Percentiles rank a stretch among this genome's conserved stretches.
Evolutionary conservation across 2,797 vertebrate genomes (phyloP).

Genomic region (Graptemys geographica): DNA sequence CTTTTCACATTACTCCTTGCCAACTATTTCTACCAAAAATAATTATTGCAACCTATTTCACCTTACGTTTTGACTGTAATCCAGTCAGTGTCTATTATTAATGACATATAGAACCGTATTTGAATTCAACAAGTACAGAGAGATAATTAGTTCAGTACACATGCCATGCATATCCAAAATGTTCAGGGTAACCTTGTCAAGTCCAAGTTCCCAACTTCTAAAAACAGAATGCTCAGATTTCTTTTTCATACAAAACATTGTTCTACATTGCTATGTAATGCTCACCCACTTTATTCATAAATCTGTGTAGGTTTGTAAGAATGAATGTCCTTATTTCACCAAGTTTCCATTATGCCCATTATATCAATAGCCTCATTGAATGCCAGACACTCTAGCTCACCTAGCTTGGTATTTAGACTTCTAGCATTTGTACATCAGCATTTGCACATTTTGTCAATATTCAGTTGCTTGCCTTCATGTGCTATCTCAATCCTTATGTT

Average conservation of each 20-base stretch:
- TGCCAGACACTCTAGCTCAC: too few species aligned
- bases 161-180: accelerated
- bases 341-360: too few species aligned
- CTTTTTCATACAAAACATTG: background rate
- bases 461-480: too few species aligned
- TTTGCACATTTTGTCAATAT: too few species aligned
- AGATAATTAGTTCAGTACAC: slow-evolving; percentile 18
- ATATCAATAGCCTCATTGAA: too few species aligned
- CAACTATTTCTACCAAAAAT: background rate
- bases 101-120: background rate
- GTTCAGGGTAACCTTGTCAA: slow-evolving; percentile 19
- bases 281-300: background rate
- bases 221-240: background rate
- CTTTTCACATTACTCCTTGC: background rate
- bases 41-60: background rate
- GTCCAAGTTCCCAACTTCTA: background rate
- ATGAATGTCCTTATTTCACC: background rate
- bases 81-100: background rate
- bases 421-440: too few species aligned
- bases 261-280: background rate
- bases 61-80: background rate
- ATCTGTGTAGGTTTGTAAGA: background rate
- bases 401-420: too few species aligned
- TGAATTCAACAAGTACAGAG: background rate
- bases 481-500: too few species aligned